Evolutionary conservation across 2,888 invertebrate genomes (phyloP).

Genomic region (Callyntrura guangdongensis): DNA sequence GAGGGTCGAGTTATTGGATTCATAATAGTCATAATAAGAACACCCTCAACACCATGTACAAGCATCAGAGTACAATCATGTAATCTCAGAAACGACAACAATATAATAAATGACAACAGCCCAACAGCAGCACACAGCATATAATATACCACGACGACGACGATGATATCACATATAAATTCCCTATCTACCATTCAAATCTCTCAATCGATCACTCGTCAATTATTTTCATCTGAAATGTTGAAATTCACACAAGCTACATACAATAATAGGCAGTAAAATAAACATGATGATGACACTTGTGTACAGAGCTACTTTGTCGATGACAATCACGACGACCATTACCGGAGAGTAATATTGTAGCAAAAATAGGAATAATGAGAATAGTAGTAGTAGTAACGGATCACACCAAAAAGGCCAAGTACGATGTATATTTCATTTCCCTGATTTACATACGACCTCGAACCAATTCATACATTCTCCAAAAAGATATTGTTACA

Average conservation of each 20-base stretch:
- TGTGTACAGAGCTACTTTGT: neutral
- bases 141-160: no score
- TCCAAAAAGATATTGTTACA: no score
- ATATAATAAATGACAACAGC: constrained; percentile 25
- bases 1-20: no score
- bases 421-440: neutral
- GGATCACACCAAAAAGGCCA: no score
- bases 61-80: neutral
- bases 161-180: no score
- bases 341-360: neutral
- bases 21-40: neutral
- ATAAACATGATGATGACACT: neutral
- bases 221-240: no score
- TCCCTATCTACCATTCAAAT: no score
- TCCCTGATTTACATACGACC: constrained; percentile 23
- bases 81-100: neutral
- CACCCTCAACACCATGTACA: neutral
- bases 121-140: neutral
- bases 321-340: neutral
- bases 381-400: no score
- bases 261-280: no score
- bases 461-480: neutral
- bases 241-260: no score
- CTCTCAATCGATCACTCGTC: no score
- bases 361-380: neutral